phyloP scores from a whole-genome alignment of 2,888 invertebrate species.

The Fragum whitleyi region DNA sequence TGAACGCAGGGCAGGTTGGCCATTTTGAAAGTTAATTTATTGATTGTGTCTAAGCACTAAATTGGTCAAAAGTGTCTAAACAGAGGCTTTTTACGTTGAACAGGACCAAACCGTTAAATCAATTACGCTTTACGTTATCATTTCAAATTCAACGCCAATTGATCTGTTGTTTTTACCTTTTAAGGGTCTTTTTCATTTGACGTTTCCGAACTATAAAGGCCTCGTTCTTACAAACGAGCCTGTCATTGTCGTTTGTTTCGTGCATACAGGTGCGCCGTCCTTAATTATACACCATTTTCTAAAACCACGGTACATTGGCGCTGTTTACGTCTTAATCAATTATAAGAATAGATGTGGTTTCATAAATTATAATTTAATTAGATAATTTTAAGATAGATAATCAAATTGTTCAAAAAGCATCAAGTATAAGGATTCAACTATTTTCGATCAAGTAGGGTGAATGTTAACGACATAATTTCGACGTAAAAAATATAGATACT shows the following conservation, averaged over 20 bases:
- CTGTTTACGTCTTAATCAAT: background rate
- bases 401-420: background rate
- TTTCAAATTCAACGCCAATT: too few species aligned
- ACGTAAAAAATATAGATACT: too few species aligned
- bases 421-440: background rate
- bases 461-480: background rate
- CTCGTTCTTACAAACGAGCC: background rate
- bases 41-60: too few species aligned
- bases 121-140: too few species aligned
- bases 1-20: too few species aligned
- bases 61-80: too few species aligned
- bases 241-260: constrained; percentile 15
- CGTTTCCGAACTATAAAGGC: background rate
- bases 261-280: constrained; percentile 14
- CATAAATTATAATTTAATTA: background rate
- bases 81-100: too few species aligned
- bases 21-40: too few species aligned
- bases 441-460: background rate
- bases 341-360: background rate
- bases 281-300: background rate
- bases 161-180: too few species aligned
- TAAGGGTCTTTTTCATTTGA: background rate
- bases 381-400: background rate
- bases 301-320: background rate
- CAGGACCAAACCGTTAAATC: too few species aligned